Percentiles rank a stretch among this genome's conserved stretches.
phyloP scores from a whole-genome alignment of 1,140 invertebrate genomes.

The Pectinophora gossypiella region DNA sequence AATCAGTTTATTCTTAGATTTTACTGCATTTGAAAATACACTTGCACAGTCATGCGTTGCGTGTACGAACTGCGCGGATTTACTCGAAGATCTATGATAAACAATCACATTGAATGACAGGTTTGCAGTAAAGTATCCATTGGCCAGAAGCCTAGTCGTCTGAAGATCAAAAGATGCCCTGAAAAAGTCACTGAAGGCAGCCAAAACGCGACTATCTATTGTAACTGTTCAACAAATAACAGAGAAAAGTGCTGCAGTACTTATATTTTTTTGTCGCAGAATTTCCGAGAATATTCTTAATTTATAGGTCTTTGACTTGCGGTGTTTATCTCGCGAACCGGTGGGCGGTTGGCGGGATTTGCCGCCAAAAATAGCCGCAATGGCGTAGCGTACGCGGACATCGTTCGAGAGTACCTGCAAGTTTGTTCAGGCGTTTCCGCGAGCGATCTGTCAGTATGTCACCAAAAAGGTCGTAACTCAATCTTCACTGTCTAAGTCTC shows the following conservation, averaged over 20 bases:
- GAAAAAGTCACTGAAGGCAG: not conserved
- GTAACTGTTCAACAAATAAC: not conserved
- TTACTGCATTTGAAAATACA: no score
- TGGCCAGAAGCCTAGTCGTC: not conserved
- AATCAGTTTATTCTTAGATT: no score
- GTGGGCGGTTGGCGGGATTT: not conserved
- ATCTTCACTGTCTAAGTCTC: no score
- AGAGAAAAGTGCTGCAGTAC: not conserved
- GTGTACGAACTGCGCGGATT: no score
- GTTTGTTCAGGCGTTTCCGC: no score
- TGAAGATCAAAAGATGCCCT: not conserved
- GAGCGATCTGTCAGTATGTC: no score
- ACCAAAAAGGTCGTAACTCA: no score
- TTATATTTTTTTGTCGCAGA: no score
- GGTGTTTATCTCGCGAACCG: not conserved
- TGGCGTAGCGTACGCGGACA: not conserved
- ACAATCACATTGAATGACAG: not conserved
- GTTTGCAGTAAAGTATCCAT: not conserved
- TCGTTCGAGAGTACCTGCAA: not conserved
- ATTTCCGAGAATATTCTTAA: not conserved
- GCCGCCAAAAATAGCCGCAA: not conserved
- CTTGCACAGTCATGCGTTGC: no score
- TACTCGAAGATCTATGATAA: not conserved
- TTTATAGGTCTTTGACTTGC: slow-evolving; percentile 1
- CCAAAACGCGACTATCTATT: not conserved